Evolutionary conservation across 2,888 invertebrate genomes (phyloP), one percentile per base, ranked within the genome.

Genomic region (Drosophila nr. perissopoda): DNA sequence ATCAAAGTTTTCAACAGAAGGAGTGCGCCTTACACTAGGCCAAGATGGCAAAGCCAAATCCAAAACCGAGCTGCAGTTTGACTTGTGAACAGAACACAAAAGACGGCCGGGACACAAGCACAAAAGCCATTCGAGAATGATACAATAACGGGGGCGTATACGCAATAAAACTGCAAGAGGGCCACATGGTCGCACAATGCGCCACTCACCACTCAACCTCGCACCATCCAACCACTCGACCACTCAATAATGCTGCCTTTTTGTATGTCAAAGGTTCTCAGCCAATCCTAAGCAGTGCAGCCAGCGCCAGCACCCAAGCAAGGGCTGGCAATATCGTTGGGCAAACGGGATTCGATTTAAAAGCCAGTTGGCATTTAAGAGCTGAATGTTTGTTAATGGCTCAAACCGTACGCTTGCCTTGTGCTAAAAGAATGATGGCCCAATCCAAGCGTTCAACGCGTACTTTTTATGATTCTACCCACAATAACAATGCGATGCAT

Each of bases 221-320:
- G 27, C 57, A 40, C 53, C 66, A 40, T 29, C 25, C 58, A 33
- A 13, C 33, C 31, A 18, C 27, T 29, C 54, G 18, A 33, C 27
- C 18, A 56, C 48, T 80, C 72, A 80, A 80, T 76, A 76, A 72
- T 69, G 76, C 64, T 69, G 58, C 54, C 62, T 61, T 76, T 83
- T 84, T 89, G 74, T 89, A 66, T 82, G 89, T 89, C 89, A 84
- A 87, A 84, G 79, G 84, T 65, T 58, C 73, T 74, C 69, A 74
- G 33, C 38, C 56, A 74, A 76, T 70, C 62, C 84, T 82, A 81
- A 83, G 68, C 72, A 89, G 75, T 56, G 60, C 64, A 56, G 38
- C 48, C 21, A 34, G 18, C 25, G n/a, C 13, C 38, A 16, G 11
- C 25, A 18, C 21, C 38, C 31, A 29, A 29, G 46, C 34, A 18